phyloP scores from a whole-genome alignment of 2,113 vertebrate species.

The Hipposideros armiger region DNA sequence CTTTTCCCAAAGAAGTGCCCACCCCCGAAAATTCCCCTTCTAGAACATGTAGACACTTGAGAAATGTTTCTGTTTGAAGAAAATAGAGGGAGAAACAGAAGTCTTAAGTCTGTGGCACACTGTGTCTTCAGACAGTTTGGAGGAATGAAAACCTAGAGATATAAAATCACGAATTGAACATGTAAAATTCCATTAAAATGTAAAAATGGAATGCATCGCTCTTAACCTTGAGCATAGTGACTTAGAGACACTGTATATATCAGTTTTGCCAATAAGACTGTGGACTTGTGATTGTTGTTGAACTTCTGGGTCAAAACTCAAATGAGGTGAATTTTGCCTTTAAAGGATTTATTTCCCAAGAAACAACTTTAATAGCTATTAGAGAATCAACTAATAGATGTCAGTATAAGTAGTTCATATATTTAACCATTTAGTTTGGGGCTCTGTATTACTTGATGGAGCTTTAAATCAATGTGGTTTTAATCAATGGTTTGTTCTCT shows the following conservation, averaged over 20 bases:
- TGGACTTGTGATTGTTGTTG: slow-evolving; percentile 93
- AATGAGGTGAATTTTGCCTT: slow-evolving; percentile 92
- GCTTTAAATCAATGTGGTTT: slow-evolving; percentile 85
- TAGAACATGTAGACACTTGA: slow-evolving; percentile 95
- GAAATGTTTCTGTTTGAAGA: slow-evolving; percentile 94
- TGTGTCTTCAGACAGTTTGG: slow-evolving; percentile 93
- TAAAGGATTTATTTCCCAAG: slow-evolving; percentile 89
- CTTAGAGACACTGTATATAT: slow-evolving; percentile 93
- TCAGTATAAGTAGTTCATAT: slow-evolving; percentile 84
- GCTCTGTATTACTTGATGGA: slow-evolving; percentile 81
- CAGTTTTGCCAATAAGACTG: slow-evolving; percentile 94
- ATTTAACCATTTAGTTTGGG: slow-evolving; percentile 84
- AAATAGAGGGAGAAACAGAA: slow-evolving; percentile 95
- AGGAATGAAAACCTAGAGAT: slow-evolving; percentile 94
- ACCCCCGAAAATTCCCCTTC: slow-evolving; percentile 90
- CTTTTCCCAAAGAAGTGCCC: no score
- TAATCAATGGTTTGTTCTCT: slow-evolving; percentile 88
- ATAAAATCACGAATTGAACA: slow-evolving; percentile 95
- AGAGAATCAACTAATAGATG: slow-evolving; percentile 83
- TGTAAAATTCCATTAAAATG: slow-evolving; percentile 95
- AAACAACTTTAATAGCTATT: slow-evolving; percentile 86
- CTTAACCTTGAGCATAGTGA: slow-evolving; percentile 94
- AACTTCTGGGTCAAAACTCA: slow-evolving; percentile 93
- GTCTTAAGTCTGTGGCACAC: slow-evolving; percentile 93
- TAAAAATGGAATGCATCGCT: slow-evolving; percentile 94